Evolutionary conservation across 2,113 vertebrate species (phyloP).

Genomic region (Phyllostomus discolor): DNA sequence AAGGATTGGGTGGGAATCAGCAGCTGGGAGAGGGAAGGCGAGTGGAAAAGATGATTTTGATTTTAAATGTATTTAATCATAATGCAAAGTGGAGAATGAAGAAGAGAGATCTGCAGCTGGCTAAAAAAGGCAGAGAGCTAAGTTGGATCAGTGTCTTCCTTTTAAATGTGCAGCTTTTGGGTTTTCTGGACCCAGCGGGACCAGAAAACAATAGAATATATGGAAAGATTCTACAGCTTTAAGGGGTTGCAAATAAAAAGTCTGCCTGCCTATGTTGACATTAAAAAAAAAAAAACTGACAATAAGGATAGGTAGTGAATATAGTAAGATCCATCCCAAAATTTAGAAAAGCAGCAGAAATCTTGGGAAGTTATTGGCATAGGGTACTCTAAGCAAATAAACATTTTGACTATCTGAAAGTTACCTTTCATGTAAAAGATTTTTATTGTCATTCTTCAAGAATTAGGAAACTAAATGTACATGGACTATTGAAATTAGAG

Average conservation of each 20-base stretch:
- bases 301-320: background rate
- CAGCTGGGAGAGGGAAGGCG: conserved; percentile 76
- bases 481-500: background rate
- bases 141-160: conserved; percentile 36
- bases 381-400: background rate
- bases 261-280: background rate
- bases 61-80: conserved; percentile 76
- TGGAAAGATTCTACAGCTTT: conserved; percentile 22
- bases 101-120: conserved; percentile 69
- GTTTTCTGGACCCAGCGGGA: background rate
- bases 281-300: background rate
- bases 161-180: conserved; percentile 31
- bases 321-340: background rate
- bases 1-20: conserved; percentile 74
- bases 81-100: conserved; percentile 25
- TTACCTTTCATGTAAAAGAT: background rate
- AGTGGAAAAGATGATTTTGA: conserved; percentile 77
- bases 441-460: conserved; percentile 1
- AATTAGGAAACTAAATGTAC: background rate
- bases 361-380: background rate
- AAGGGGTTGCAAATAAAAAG: conserved; percentile 4
- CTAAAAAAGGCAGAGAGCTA: background rate
- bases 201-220: conserved; percentile 2
- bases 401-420: background rate
- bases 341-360: conserved; percentile 19